These are phyloP conservation scores for Cuniculus paca DNA, from an alignment of 2,797 vertebrate species.

Conservation along the genomic window DNA sequence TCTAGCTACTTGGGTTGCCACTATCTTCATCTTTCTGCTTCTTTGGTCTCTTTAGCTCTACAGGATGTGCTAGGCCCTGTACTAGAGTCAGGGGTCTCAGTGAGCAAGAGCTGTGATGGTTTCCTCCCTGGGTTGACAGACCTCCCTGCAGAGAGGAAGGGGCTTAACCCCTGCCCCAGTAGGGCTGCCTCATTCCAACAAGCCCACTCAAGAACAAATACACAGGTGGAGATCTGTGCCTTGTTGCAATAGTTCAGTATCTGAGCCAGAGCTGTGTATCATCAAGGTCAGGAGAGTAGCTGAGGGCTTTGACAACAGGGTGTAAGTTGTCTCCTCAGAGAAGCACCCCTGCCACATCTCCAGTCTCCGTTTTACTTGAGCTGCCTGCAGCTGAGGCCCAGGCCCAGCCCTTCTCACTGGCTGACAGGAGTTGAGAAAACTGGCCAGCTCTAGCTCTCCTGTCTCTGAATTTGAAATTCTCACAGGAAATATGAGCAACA, in stretches of 20 bases:
- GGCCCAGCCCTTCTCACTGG: background rate
- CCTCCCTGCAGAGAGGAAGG: background rate
- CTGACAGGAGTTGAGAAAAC: background rate
- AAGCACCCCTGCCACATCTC: background rate
- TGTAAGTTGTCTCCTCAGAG: background rate
- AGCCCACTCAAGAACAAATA: rapidly evolving
- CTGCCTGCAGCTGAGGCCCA: background rate
- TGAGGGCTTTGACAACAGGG: too few species aligned
- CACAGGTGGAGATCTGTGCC: background rate
- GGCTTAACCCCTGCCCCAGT: too few species aligned
- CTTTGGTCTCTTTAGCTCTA: background rate
- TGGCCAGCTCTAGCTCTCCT: background rate
- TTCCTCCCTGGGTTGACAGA: background rate
- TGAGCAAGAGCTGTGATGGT: background rate
- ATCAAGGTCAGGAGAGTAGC: background rate
- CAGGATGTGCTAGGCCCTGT: background rate
- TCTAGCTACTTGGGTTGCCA: background rate
- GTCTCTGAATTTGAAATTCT: background rate
- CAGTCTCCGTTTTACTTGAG: background rate
- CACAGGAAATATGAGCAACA: too few species aligned
- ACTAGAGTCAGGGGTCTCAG: background rate
- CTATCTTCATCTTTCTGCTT: background rate
- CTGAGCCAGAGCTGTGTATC: background rate
- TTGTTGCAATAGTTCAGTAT: too few species aligned
- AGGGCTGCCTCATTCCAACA: background rate